phyloP scores from a whole-genome alignment of 2,797 vertebrate species.

The Poecilia wingei region DNA sequence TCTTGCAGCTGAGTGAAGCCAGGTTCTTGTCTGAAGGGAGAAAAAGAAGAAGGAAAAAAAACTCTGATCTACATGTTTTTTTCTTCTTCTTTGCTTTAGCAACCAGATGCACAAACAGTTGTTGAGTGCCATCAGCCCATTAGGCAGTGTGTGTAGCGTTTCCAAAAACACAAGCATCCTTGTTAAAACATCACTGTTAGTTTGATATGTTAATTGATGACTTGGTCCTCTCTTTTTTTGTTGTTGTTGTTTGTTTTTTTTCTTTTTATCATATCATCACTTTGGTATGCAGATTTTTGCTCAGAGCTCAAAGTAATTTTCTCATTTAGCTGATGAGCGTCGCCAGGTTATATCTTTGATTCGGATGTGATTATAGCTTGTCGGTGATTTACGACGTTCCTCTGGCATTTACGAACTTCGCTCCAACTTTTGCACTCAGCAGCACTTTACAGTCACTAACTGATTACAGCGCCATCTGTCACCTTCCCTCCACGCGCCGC shows the following conservation, averaged over 20 bases:
- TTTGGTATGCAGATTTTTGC: slow-evolving; percentile 32
- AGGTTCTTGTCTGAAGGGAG: slow-evolving; percentile 44
- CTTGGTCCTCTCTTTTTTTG: slow-evolving; percentile 12
- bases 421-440: slow-evolving; percentile 25
- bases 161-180: slow-evolving; percentile 37
- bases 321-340: slow-evolving; percentile 33
- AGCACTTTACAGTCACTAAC: slow-evolving; percentile 16
- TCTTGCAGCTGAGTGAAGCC: slow-evolving; percentile 58
- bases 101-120: slow-evolving; percentile 62
- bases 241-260: not conserved
- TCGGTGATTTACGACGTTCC: slow-evolving; percentile 31
- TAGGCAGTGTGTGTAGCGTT: slow-evolving; percentile 46
- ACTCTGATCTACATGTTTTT: slow-evolving; percentile 35
- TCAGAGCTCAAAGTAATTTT: slow-evolving; percentile 9
- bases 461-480: slow-evolving; percentile 50
- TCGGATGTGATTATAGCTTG: slow-evolving; percentile 33
- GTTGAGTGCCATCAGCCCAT: slow-evolving; percentile 55
- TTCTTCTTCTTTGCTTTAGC: slow-evolving; percentile 64
- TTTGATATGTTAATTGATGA: slow-evolving; percentile 53
- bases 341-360: slow-evolving; percentile 7
- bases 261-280: slow-evolving; percentile 26
- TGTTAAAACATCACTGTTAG: slow-evolving; percentile 55
- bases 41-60: slow-evolving; percentile 11
- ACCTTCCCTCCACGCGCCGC: slow-evolving; percentile 26
- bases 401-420: slow-evolving; percentile 32